These are phyloP conservation scores for Panagrolaimus sp. DNA, from an alignment of 1,140 invertebrate genomes.

Conservation along the genomic window DNA sequence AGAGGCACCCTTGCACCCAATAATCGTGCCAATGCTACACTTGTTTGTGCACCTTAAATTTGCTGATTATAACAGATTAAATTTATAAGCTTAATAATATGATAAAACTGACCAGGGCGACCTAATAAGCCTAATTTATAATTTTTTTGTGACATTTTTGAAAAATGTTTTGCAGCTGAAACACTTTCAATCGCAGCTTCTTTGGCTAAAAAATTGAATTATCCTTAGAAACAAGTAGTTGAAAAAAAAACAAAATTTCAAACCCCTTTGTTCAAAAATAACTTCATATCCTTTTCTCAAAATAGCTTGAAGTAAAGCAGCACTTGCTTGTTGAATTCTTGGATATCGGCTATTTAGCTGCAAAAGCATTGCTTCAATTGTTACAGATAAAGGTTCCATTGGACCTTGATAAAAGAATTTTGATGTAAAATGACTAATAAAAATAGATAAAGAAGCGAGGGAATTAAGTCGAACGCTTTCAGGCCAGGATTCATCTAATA, in stretches of 20 bases:
- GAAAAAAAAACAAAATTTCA: not conserved
- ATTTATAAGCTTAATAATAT: too few species aligned
- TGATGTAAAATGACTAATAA: constrained; percentile 21
- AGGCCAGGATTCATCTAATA: constrained; percentile 80
- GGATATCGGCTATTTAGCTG: constrained; percentile 52
- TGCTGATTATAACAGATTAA: constrained; percentile 18
- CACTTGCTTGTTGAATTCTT: constrained; percentile 48
- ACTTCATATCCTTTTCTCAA: constrained; percentile 53
- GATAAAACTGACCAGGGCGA: too few species aligned
- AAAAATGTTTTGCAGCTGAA: too few species aligned
- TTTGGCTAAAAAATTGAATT: too few species aligned
- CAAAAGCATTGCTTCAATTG: constrained; percentile 49
- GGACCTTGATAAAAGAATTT: constrained; percentile 49
- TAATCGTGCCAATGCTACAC: constrained; percentile 49
- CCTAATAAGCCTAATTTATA: too few species aligned
- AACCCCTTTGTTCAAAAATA: not conserved
- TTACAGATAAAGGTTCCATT: constrained; percentile 41
- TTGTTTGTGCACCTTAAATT: constrained; percentile 47
- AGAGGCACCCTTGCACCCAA: constrained; percentile 43
- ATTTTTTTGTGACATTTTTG: too few species aligned
- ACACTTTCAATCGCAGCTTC: too few species aligned
- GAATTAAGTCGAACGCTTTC: constrained; percentile 81
- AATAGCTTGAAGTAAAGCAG: constrained; percentile 54
- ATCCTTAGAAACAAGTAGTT: not conserved
- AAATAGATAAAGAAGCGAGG: constrained; percentile 72